phyloP scores from a whole-genome alignment of 2,113 vertebrate genomes.

The Pseudorhombus dupliciocellatus region DNA sequence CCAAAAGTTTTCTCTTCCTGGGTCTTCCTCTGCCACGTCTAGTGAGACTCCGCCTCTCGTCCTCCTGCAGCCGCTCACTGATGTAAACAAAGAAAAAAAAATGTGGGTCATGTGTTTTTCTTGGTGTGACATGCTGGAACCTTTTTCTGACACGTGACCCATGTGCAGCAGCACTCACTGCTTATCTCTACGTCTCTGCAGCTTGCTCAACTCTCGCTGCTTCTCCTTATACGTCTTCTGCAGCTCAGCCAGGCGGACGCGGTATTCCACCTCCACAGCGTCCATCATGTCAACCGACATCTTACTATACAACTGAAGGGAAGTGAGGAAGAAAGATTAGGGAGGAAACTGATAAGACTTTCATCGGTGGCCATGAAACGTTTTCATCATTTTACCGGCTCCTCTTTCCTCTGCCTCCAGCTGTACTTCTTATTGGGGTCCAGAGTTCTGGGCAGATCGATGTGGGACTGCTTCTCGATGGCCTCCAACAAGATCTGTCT shows the following conservation, averaged over 20 bases:
- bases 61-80: slow-evolving; percentile 84
- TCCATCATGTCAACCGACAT: slow-evolving; percentile 91
- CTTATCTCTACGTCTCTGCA: slow-evolving; percentile 90
- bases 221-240: slow-evolving; percentile 95
- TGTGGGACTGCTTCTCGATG: slow-evolving; percentile 86
- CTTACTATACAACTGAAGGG: slow-evolving; percentile 88
- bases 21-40: slow-evolving; percentile 95
- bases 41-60: slow-evolving; percentile 90
- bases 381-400: slow-evolving; percentile 82
- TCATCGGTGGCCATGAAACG: background rate
- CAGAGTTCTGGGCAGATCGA: slow-evolving; percentile 89
- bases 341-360: background rate
- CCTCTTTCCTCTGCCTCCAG: slow-evolving; percentile 97
- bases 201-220: slow-evolving; percentile 91
- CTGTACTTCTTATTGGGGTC: slow-evolving; percentile 96
- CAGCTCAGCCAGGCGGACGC: slow-evolving; percentile 91
- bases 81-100: background rate
- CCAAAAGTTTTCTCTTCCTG: slow-evolving; percentile 92
- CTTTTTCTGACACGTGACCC: background rate
- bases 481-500: slow-evolving; percentile 93
- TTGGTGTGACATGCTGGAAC: background rate
- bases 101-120: slow-evolving; percentile 70
- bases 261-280: slow-evolving; percentile 91
- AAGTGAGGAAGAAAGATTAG: background rate
- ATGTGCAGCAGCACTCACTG: slow-evolving; percentile 82